phyloP scores from a whole-genome alignment of 2,888 invertebrate species.

The Glaucopsyche alexis region DNA sequence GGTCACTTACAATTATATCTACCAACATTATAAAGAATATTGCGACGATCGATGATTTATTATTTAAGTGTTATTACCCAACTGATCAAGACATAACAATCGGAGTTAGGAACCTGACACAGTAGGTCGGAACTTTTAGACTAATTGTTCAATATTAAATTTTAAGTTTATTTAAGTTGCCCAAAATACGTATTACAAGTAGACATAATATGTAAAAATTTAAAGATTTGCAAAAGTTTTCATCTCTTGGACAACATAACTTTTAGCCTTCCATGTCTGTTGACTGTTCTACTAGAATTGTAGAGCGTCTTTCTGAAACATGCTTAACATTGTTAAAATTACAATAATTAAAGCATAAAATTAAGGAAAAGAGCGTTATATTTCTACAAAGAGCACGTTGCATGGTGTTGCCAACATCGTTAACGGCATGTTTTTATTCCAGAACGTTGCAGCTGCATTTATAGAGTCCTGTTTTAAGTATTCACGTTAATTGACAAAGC shows the following conservation, averaged over 20 bases:
- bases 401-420: slow-evolving; percentile 2
- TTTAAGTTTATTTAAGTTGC: not conserved
- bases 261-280: too few species aligned
- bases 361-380: not conserved
- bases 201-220: not conserved
- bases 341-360: not conserved
- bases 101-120: not conserved
- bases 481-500: slow-evolving; percentile 70
- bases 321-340: too few species aligned
- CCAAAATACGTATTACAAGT: not conserved
- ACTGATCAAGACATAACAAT: not conserved
- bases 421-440: slow-evolving; percentile 44
- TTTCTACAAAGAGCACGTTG: not conserved
- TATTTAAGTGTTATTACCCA: slow-evolving; percentile 6
- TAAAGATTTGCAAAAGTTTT: not conserved
- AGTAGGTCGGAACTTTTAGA: not conserved
- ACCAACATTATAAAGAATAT: slow-evolving; percentile 14
- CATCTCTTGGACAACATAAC: not conserved
- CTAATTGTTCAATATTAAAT: not conserved
- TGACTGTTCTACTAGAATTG: too few species aligned
- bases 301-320: too few species aligned
- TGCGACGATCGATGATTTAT: slow-evolving; percentile 13
- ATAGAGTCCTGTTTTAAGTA: slow-evolving; percentile 54
- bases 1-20: slow-evolving; percentile 16
- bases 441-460: slow-evolving; percentile 50